Conservation (phyloP, 2,113 vertebrate species). For the Amia ocellicauda region DNA sequence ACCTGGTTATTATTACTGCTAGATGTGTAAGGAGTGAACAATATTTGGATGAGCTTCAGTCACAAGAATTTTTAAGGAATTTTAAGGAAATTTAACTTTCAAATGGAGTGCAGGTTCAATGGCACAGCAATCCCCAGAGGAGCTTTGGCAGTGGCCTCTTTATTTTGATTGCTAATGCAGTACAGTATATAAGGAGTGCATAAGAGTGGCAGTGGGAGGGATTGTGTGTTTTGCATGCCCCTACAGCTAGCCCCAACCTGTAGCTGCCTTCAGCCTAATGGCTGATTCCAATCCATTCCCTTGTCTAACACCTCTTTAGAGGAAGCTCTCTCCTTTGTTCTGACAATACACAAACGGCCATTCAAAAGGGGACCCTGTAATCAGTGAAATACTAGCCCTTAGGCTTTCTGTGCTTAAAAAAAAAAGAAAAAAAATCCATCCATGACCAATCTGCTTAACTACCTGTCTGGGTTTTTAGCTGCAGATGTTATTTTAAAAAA, state of each 20-base stretch:
- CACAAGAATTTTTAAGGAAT: no score
- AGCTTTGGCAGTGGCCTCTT: background rate
- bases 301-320: constrained; percentile 78
- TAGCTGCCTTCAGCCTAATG: constrained; percentile 66
- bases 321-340: constrained; percentile 70
- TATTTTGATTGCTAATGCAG: background rate
- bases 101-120: no score
- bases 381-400: constrained; percentile 78
- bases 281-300: constrained; percentile 71
- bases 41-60: no score
- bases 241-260: constrained; percentile 65
- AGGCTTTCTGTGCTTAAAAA: constrained; percentile 53
- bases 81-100: no score
- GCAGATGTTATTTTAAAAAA: constrained; percentile 65
- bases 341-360: constrained; percentile 79
- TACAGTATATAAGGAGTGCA: constrained; percentile 5
- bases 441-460: constrained; percentile 70
- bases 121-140: background rate
- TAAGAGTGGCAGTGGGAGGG: background rate
- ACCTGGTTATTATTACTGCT: no score
- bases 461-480: constrained; percentile 62
- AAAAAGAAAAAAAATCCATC: constrained; percentile 50
- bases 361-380: constrained; percentile 77
- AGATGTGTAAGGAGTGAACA: no score
- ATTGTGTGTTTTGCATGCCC: constrained; percentile 13